Base-by-base conservation (phyloP, 1,140 invertebrate species). In the Zeugodacus cucurbitae region DNA sequence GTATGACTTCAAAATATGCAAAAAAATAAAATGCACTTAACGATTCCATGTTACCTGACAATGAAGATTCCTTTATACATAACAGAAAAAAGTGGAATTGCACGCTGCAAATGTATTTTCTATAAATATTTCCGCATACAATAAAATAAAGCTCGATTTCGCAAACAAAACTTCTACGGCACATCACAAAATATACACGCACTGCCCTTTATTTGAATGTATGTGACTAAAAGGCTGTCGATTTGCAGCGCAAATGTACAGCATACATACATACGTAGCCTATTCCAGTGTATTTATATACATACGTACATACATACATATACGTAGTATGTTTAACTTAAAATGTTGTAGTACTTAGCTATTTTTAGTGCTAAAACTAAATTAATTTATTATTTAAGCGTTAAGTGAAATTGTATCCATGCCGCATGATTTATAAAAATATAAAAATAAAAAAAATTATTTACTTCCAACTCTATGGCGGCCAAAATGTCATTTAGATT, bases 31-130 rank as follows among this genome's bases (percentile, higher is more conserved):
- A 82, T 26, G 11, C 22, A 82, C 22, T 41, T 26, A 82, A 48
- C 41, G 22, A 26, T 82, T 82, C n/a, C 74, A 34, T 54, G 74
- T 82, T 82, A 82, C 74, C 74, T 82, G 74, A 82, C 29, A 48
- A 62, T 62, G 58, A 82, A 82, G 41, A 82, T 82, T 48, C 37
- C 41, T 48, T 48, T 82, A 48, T 48, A 48, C n/a, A 48, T 10
- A 82, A 2, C 32, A 74, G 32, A 37, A 20, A 74, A 74, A 74
- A 44, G 37, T 70, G 64, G 64, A 14, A 34, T 17, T 70, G 64
- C 64, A 70, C 26, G 70, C 34, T n/a, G 17, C 5, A 37, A 74
- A 22, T 1, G 44, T 22, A 41, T 78, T 41, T 54, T 78, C n/a
- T 78, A 29, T n/a, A n/a, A 78, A 41, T 41, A 41, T 37, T 78